Base-by-base conservation (phyloP, 2,888 invertebrate genomes). In the Congeria kusceri region DNA sequence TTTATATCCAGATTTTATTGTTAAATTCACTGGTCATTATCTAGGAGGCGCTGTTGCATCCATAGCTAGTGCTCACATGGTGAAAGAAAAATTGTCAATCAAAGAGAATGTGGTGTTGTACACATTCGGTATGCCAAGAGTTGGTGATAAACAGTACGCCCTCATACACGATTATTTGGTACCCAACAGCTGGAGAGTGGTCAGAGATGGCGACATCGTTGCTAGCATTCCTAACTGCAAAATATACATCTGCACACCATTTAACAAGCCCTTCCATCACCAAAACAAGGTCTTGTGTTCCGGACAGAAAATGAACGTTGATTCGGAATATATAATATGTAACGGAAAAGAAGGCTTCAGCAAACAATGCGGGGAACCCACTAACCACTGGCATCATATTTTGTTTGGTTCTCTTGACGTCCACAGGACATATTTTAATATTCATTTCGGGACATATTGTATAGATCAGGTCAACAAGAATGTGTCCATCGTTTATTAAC, bases 51-150 rank as follows among this genome's bases (percentile, higher is more conserved):
- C 82, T 39, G 67, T 69, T 20, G 82, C 82, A 23, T 79, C 82
- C 1, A 62, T 83, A 13, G 57, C 73, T 4, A 79, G 78, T 47
- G 82, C 73, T 18, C 56, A 63, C 29, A 39, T 83, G 11, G 68
- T 83, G 1, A 66, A 70, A 49, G 76, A 83, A 28, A 70, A 70
- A 3, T 63, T 83, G 32, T 29, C 69, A 2, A 62, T 58, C 20
- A 47, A 68, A 25, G 73, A 76, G 18, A 63, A 74, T 0, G 7
- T 83, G n/a, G 64, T 61, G 15, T 47, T 83, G 39, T 79, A 76
- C 70, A 83, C 82, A 63, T 83, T 76, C 61, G 82, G 82, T 62
- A 83, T 83, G 82, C 82, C 82, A 18, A 47, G 78, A 32, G 82
- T 79, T 25, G 82, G 82, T 5, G 66, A 78, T 32, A 75, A 79